Conservation (phyloP, 92 coral and sea anemone genomes). For the Palythoa caribaeorum region DNA sequence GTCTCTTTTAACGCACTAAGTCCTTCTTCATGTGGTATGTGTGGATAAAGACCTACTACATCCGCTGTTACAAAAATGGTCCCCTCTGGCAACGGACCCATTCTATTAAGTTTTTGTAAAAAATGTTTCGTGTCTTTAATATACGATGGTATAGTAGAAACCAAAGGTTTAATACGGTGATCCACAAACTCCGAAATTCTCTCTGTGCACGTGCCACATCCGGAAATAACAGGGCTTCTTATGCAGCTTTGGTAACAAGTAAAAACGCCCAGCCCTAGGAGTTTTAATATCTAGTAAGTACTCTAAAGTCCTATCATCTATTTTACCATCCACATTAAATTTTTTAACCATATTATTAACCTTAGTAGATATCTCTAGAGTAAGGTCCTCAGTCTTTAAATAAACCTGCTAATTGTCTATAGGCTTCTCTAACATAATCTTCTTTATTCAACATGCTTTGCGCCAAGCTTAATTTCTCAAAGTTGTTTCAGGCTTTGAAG, state of each 20-base stretch:
- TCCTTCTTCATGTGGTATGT: slow-evolving; percentile 49
- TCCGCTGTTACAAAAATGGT: slow-evolving; percentile 29
- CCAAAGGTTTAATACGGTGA: slow-evolving; percentile 35
- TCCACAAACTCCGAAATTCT: slow-evolving; percentile 53
- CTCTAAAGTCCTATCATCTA: slow-evolving; percentile 9
- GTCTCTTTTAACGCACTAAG: slow-evolving; percentile 15
- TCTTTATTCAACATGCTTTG: too few species aligned
- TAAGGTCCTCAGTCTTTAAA: too few species aligned
- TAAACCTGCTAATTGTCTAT: too few species aligned
- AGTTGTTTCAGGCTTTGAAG: too few species aligned
- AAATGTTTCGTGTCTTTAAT: slow-evolving; percentile 41
- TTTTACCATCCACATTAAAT: slow-evolving; percentile 9
- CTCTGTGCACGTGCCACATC: slow-evolving; percentile 41
- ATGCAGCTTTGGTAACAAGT: slow-evolving; percentile 26
- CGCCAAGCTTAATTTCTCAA: too few species aligned
- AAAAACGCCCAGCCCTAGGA: slow-evolving; percentile 29
- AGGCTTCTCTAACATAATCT: too few species aligned
- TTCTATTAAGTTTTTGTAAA: not conserved
- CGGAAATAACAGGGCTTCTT: slow-evolving; percentile 29
- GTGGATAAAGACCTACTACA: slow-evolving; percentile 41
- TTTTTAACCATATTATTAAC: slow-evolving; percentile 9
- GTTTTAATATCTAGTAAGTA: slow-evolving; percentile 16
- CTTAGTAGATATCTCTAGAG: slow-evolving; percentile 17
- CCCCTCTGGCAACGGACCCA: slow-evolving; percentile 16
- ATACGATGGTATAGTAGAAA: slow-evolving; percentile 10